Conservation (phyloP, 2,888 invertebrate species). For the Neoascia interrupta region DNA sequence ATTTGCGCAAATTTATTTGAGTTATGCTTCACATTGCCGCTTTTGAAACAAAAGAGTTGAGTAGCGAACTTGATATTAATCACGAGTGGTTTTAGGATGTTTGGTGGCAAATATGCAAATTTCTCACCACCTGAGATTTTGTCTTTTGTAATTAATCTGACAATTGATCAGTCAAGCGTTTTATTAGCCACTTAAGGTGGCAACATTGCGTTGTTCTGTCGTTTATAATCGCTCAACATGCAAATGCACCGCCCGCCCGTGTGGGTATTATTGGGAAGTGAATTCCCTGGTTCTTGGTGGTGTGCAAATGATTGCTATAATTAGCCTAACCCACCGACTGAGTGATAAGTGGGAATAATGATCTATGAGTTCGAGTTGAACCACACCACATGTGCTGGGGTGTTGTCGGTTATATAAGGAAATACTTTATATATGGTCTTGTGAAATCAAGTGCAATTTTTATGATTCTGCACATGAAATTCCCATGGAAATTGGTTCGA, state of each 20-base stretch:
- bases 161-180: conserved; percentile 64
- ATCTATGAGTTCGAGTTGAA: conserved; percentile 8
- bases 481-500: conserved; percentile 1
- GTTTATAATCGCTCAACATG: conserved; percentile 37
- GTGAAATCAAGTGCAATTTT: conserved; percentile 6
- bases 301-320: conserved; percentile 13
- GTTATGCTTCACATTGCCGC: conserved; percentile 2
- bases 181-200: conserved; percentile 54
- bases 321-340: background rate
- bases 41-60: conserved; percentile 55
- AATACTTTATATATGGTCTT: conserved; percentile 25
- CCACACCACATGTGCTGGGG: background rate
- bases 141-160: conserved; percentile 54
- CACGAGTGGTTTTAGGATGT: too few relatives aligned
- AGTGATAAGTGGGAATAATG: conserved; percentile 14
- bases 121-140: conserved; percentile 22
- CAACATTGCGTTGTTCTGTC: conserved; percentile 9
- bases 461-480: background rate
- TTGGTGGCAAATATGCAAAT: too few relatives aligned
- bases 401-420: conserved; percentile 11
- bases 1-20: background rate
- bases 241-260: background rate
- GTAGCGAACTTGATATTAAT: conserved; percentile 35
- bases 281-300: conserved; percentile 27
- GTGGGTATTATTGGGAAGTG: conserved; percentile 5